Evolutionary conservation across 2,888 invertebrate species (phyloP).

Genomic region (Athripsodes cinereus): DNA sequence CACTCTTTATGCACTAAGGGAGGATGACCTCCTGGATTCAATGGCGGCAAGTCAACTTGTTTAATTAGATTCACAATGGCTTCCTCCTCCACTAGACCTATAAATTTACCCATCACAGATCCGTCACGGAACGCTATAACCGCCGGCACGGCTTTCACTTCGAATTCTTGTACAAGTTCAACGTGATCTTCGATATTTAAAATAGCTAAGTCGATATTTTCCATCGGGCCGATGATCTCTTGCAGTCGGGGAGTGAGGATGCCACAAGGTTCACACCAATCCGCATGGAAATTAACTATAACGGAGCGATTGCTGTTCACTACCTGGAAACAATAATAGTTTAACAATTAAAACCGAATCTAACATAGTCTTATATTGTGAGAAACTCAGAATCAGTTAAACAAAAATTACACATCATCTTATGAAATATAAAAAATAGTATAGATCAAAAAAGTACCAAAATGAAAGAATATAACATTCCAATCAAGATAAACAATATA

Average conservation of each 20-base stretch:
- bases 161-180: slow-evolving; percentile 73
- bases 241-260: slow-evolving; percentile 78
- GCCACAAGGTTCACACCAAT: slow-evolving; percentile 88
- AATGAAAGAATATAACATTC: no score
- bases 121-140: slow-evolving; percentile 78
- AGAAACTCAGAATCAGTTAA: no score
- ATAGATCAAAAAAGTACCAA: no score
- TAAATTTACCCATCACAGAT: slow-evolving; percentile 79
- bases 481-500: no score
- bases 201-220: slow-evolving; percentile 69
- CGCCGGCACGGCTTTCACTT: slow-evolving; percentile 78
- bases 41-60: slow-evolving; percentile 41
- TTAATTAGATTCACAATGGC: slow-evolving; percentile 75
- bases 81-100: slow-evolving; percentile 74
- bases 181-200: slow-evolving; percentile 78
- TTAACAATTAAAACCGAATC: no score
- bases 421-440: no score
- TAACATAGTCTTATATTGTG: no score
- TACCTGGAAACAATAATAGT: no score
- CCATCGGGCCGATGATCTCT: slow-evolving; percentile 66
- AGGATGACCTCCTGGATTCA: background rate
- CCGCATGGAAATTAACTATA: slow-evolving; percentile 87
- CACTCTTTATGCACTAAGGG: background rate
- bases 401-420: no score
- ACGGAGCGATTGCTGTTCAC: slow-evolving; percentile 80